Evolutionary conservation across 1,140 invertebrate genomes (phyloP).

Genomic region (Drosophila auraria): DNA sequence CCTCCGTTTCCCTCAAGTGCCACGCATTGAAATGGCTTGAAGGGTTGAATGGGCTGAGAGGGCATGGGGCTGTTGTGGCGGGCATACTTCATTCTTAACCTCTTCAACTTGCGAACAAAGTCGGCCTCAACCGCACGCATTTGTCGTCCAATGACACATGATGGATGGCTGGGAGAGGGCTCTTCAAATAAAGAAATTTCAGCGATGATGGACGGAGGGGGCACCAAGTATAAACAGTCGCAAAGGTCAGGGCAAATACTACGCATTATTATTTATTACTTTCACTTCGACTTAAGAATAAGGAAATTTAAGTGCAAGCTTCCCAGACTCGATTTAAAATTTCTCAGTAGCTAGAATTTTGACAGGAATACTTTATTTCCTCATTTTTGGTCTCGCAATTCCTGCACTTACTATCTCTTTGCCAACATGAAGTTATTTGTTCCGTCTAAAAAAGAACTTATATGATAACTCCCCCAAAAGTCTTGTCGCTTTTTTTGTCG

Average conservation of each 20-base stretch:
- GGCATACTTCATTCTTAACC: slow-evolving; percentile 47
- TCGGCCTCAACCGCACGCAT: slow-evolving; percentile 34
- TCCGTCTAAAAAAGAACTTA: not conserved
- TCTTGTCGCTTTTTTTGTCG: slow-evolving; percentile 27
- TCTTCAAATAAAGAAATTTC: slow-evolving; percentile 40
- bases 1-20: slow-evolving; percentile 34
- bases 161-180: slow-evolving; percentile 25
- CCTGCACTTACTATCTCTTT: not conserved
- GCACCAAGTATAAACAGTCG: too few relatives aligned
- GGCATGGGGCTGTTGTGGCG: not conserved
- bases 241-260: not conserved
- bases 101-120: slow-evolving; percentile 51
- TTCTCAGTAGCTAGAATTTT: not conserved
- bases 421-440: slow-evolving; percentile 16
- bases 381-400: not conserved
- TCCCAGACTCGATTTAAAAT: not conserved
- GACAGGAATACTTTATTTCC: not conserved
- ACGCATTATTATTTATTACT: not conserved
- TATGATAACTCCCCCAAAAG: slow-evolving; percentile 13
- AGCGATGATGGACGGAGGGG: slow-evolving; percentile 20
- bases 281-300: not conserved
- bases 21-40: slow-evolving; percentile 49
- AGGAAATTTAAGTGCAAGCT: not conserved
- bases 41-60: slow-evolving; percentile 15
- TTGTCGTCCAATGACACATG: slow-evolving; percentile 51